Base-by-base conservation (phyloP, 2,797 vertebrate genomes). In the Avahi laniger region DNA sequence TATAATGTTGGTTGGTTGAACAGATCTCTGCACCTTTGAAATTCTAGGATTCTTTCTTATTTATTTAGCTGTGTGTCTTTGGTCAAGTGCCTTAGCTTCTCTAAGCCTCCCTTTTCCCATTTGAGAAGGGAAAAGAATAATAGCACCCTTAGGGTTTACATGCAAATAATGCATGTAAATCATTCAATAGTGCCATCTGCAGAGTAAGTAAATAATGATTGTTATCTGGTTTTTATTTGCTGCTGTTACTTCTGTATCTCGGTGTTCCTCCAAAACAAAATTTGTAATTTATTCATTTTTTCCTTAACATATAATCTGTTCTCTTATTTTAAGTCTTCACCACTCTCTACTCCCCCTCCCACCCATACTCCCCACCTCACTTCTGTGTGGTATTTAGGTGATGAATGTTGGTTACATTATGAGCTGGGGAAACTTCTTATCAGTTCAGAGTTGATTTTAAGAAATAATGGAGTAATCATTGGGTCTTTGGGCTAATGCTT, bases 261-360 rank as follows among this genome's bases (percentile, higher is more conserved):
- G 38, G 28, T 94, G 38, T 95, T 95, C 65, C 59, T 96, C 65
- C 48, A 88, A 88, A 97, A 92, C 48, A 84, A 88, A 96, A 87
- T 94, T 78, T 82, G 22, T 84, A 15, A n/a, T 80, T 84, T 93
- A 48, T 83, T 94, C 41, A 30, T 73, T 95, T 57, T 93, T 94
- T 82, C n/a, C 9, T 97, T 75, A 70, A 61, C 24, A 24, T 8
- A 54, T 85, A 43, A 85, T 85, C 50, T 76, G 48, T 10, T 88
- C 57, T 57, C 1, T 93, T 94, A 87, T 88, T 89, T 76, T 81
- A 82, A 35, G 22, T 75, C n/a, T 96, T 85, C 22, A 65, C 20
- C 5, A 30, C 30, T 50, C 24, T 65, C 57, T 5, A 13, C 30
- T 76, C 35, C 24, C 18, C 14, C 33, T 52, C 33, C 26, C 61